Percentiles rank a stretch among this genome's conserved stretches.
Conservation (phyloP, 2,888 invertebrate genomes). For the Scaptomyza flava region DNA sequence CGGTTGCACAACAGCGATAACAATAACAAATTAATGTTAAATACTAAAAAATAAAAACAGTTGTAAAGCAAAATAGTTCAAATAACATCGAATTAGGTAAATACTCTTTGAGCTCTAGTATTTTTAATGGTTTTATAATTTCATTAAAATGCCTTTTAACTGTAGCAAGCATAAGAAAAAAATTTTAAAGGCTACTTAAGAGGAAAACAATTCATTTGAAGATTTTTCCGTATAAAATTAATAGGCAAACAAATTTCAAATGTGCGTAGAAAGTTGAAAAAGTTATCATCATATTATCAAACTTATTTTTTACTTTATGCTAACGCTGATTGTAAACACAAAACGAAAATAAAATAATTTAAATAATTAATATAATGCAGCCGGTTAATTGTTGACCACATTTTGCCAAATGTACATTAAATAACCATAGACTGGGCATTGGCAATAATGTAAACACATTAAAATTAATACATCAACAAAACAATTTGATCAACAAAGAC, state of each 20-base stretch:
- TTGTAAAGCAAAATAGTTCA: background rate
- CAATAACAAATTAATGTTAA: constrained; percentile 19
- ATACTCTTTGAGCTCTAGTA: constrained; percentile 4
- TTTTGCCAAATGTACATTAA: constrained; percentile 59
- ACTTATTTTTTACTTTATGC: constrained; percentile 17
- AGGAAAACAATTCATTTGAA: background rate
- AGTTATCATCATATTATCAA: too few relatives aligned
- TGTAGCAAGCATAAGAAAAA: too few relatives aligned
- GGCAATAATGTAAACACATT: constrained; percentile 60
- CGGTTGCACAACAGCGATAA: constrained; percentile 49
- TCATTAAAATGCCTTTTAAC: too few relatives aligned
- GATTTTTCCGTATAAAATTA: background rate
- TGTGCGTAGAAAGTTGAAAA: too few relatives aligned
- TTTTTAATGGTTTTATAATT: background rate
- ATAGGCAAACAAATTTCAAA: background rate
- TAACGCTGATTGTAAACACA: constrained; percentile 44
- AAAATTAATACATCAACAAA: constrained; percentile 66
- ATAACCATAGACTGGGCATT: constrained; percentile 58
- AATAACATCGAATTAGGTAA: background rate
- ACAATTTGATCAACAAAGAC: constrained; percentile 46
- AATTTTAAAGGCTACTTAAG: too few relatives aligned
- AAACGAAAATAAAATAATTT: constrained; percentile 41
- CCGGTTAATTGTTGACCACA: constrained; percentile 32
- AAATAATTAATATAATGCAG: constrained; percentile 61
- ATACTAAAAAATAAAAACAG: background rate